Conservation (phyloP, 2,888 invertebrate species). For the Watsonalla cultraria region DNA sequence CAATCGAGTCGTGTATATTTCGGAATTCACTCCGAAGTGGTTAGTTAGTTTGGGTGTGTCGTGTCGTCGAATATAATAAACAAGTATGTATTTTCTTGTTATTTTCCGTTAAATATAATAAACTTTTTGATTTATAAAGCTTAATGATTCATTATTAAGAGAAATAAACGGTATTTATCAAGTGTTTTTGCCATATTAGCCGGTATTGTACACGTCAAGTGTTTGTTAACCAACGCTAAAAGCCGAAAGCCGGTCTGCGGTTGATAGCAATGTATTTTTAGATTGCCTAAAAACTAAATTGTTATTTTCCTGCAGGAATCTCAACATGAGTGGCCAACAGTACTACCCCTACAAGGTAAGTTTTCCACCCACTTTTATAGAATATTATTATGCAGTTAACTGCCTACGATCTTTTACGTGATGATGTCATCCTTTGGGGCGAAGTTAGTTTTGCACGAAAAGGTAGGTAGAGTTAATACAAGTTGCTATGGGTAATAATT, state of each 20-base stretch:
- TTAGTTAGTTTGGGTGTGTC: slow-evolving; percentile 60
- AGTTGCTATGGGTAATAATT: not conserved
- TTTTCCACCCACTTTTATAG: slow-evolving; percentile 41
- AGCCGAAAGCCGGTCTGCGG: slow-evolving; percentile 45
- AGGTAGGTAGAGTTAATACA: not conserved
- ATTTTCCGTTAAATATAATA: slow-evolving; percentile 1
- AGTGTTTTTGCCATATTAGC: slow-evolving; percentile 2
- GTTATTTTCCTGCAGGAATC: slow-evolving; percentile 53
- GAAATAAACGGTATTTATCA: not conserved
- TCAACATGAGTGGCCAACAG: slow-evolving; percentile 87
- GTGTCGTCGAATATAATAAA: slow-evolving; percentile 48
- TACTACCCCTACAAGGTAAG: slow-evolving; percentile 93
- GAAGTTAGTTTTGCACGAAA: slow-evolving; percentile 29
- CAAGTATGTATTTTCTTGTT: slow-evolving; percentile 54
- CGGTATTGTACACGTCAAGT: slow-evolving; percentile 10
- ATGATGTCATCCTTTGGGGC: slow-evolving; percentile 69
- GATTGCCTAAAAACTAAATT: slow-evolving; percentile 32
- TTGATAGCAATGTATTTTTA: slow-evolving; percentile 60
- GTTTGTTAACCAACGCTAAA: slow-evolving; percentile 32
- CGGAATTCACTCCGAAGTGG: slow-evolving; percentile 51
- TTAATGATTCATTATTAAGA: too few relatives aligned
- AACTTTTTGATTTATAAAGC: not conserved
- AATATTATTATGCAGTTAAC: slow-evolving; percentile 22
- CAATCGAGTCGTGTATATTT: slow-evolving; percentile 55
- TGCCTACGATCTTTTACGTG: slow-evolving; percentile 43